A percentile compares a stretch with the other conserved stretches of the same genome.
Evolutionary conservation across 2,797 vertebrate species (phyloP).

Genomic region (Enteromius fasciolatus): DNA sequence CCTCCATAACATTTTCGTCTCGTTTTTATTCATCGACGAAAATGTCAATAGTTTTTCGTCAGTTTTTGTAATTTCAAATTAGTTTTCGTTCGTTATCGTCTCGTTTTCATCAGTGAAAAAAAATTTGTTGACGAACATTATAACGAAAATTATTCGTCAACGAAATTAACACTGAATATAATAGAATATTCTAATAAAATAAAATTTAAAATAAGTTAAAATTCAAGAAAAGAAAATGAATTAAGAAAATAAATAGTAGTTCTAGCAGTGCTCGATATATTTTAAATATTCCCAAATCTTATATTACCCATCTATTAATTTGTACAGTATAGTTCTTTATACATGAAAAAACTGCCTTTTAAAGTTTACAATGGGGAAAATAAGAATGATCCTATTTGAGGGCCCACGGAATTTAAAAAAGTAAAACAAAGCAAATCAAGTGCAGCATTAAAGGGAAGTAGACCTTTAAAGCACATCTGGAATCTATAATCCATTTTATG

Average conservation of each 20-base stretch:
- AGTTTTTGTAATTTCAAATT: too few relatives aligned
- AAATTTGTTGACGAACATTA: too few relatives aligned
- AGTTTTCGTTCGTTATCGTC: too few relatives aligned
- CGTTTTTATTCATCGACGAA: too few relatives aligned
- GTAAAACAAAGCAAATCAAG: not conserved
- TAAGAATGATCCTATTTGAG: not conserved
- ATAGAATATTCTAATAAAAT: not conserved
- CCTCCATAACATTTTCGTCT: too few relatives aligned
- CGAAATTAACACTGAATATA: too few relatives aligned
- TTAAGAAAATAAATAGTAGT: not conserved
- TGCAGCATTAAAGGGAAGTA: not conserved
- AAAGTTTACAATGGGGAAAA: not conserved
- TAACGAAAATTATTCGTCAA: too few relatives aligned
- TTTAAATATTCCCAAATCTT: not conserved
- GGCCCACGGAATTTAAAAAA: not conserved
- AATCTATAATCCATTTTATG: slow-evolving; percentile 36
- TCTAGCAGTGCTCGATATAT: not conserved
- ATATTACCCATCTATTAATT: not conserved
- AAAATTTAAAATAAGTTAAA: not conserved
- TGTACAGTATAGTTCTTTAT: not conserved
- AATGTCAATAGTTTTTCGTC: too few relatives aligned
- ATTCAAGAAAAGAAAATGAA: not conserved
- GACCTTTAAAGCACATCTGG: slow-evolving; percentile 26
- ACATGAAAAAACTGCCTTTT: not conserved
- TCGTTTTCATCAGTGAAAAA: too few relatives aligned